Evolutionary conservation across 1,140 invertebrate species (phyloP), one percentile per base, ranked within the genome.

Genomic region (Leguminivora glycinivorella): DNA sequence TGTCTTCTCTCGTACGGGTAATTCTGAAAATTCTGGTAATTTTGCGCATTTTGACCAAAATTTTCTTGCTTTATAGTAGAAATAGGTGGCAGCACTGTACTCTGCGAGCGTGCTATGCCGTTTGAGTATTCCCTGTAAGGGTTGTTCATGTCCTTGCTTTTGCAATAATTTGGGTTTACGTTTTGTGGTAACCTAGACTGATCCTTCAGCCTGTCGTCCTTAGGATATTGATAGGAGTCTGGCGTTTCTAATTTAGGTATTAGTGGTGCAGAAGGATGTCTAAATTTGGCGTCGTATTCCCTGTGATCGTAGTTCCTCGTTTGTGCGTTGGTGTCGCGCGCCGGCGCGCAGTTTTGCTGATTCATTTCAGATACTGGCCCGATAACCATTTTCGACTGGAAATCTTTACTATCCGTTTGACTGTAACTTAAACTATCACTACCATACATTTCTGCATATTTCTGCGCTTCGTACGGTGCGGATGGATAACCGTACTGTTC

Each of bases 311-410:
- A 90, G 81, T 78, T 72, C 81, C 81, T 86, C 68, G 81, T 91
- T 84, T 89, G 82, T 84, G 90, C 83, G 77, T 84, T 91, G 19
- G 79, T 79, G 56, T 91, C 85, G 26, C 80, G 81, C 66, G 77
- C 29, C 24, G 84, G 70, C 19, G 80, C 75, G 75, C 83, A 81
- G 72, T 87, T 89, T 75, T 92, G 89, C 80, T 92, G 87, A 75
- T 92, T 92, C 76, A 88, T 91, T 78, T 92, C 89, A 67, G 91
- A 92, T 73, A 92, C 91, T 81, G 91, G 91, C 84, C 92, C 91
- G 72, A 93, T 89, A 56, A 92, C 85, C 89, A 93, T 92, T 84
- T 92, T 92, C 26, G 90, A 92, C 76, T 93, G 92, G 83, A 93
- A 92, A 82, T 92, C 91, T 87, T 93, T 93, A 80, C 82, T 92